phyloP scores from a whole-genome alignment of 2,888 invertebrate genomes.

The Lasioglossum leucozonium region DNA sequence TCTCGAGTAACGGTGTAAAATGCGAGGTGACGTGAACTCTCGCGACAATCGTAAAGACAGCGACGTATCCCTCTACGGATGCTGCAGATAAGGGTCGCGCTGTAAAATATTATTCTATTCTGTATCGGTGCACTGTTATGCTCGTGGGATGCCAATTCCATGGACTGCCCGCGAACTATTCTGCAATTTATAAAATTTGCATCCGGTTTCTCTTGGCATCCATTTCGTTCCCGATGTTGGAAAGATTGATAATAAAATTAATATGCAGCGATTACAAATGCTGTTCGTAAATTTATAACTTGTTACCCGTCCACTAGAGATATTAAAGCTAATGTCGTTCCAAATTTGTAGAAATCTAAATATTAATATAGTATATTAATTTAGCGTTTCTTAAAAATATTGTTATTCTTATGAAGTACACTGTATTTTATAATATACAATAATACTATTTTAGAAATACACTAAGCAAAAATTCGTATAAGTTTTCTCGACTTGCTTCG shows the following conservation, averaged over 20 bases:
- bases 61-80: constrained; percentile 29
- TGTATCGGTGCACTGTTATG: constrained; percentile 60
- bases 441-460: too few species aligned
- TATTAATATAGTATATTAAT: too few species aligned
- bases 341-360: too few species aligned
- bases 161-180: constrained; percentile 10
- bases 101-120: constrained; percentile 59
- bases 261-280: background rate
- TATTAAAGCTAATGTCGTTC: too few species aligned
- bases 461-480: too few species aligned
- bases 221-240: background rate
- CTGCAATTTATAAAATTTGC: constrained; percentile 28
- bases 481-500: background rate
- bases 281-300: background rate
- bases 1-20: constrained; percentile 55
- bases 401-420: too few species aligned
- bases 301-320: background rate
- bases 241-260: background rate
- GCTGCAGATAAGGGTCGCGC: constrained; percentile 20
- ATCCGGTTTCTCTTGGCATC: background rate
- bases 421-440: too few species aligned
- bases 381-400: too few species aligned
- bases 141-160: constrained; percentile 45
- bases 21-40: constrained; percentile 20
- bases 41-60: constrained; percentile 44